phyloP scores from a whole-genome alignment of 2,888 invertebrate genomes.

The Colletes collaris region DNA sequence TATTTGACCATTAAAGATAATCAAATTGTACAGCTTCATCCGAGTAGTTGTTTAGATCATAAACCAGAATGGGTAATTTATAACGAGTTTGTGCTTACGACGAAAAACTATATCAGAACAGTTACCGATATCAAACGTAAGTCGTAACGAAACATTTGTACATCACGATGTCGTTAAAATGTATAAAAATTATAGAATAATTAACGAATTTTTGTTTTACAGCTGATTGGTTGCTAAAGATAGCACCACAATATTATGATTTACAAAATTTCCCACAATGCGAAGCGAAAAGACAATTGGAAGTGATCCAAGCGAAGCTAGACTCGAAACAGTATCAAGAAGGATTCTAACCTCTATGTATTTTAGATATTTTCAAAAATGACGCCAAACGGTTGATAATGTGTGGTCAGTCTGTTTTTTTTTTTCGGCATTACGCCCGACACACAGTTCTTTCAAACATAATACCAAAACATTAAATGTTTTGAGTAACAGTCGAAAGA shows the following conservation, averaged over 20 bases:
- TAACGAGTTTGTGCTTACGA: slow-evolving; percentile 99
- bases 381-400: slow-evolving; percentile 56
- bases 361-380: slow-evolving; percentile 71
- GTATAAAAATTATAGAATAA: background rate
- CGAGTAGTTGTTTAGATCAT: slow-evolving; percentile 99
- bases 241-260: slow-evolving; percentile 99
- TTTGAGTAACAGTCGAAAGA: slow-evolving; percentile 31
- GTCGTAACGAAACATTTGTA: slow-evolving; percentile 77
- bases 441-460: slow-evolving; percentile 43
- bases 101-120: slow-evolving; percentile 99
- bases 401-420: slow-evolving; percentile 46
- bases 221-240: slow-evolving; percentile 97
- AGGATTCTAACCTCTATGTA: slow-evolving; percentile 88
- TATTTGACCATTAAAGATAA: slow-evolving; percentile 99
- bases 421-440: slow-evolving; percentile 28
- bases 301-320: slow-evolving; percentile 93
- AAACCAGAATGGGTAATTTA: slow-evolving; percentile 99
- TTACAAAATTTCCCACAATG: slow-evolving; percentile 98
- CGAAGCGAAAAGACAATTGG: slow-evolving; percentile 96
- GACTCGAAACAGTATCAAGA: slow-evolving; percentile 95
- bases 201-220: slow-evolving; percentile 60
- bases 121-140: slow-evolving; percentile 99
- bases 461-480: slow-evolving; percentile 44
- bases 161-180: background rate
- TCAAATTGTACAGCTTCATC: slow-evolving; percentile 99